Percentiles rank a stretch among this genome's conserved stretches.
Conservation (phyloP, 2,113 vertebrate genomes). For the Ibidorhyncha struthersii region DNA sequence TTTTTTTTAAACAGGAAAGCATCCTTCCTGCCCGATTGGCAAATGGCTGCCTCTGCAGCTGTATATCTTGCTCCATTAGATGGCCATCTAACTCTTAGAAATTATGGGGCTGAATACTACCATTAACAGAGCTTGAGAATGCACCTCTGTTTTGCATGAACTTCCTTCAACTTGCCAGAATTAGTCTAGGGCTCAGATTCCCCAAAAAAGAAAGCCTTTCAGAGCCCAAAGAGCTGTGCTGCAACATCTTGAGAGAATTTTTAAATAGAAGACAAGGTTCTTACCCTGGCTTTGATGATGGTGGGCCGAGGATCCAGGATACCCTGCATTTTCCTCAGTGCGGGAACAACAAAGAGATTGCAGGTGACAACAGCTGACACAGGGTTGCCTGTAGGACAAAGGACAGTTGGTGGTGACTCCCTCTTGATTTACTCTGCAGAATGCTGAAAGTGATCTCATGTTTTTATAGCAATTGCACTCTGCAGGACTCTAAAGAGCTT, state of each 20-base stretch:
- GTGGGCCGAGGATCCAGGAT: constrained; percentile 98
- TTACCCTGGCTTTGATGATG: constrained; percentile 99
- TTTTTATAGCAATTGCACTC: not conserved
- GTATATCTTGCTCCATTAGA: not conserved
- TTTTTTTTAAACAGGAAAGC: not conserved
- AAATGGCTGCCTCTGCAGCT: not conserved
- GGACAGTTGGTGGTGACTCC: not conserved
- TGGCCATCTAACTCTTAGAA: not conserved
- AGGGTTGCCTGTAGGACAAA: constrained; percentile 87
- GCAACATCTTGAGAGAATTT: not conserved
- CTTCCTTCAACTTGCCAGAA: not conserved
- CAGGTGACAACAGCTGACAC: constrained; percentile 99
- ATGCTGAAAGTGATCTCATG: not conserved
- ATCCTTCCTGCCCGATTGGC: not conserved
- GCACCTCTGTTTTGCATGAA: not conserved
- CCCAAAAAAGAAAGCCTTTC: not conserved
- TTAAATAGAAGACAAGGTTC: not conserved
- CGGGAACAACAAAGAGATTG: constrained; percentile 99
- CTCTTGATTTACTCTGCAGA: not conserved
- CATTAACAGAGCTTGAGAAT: not conserved
- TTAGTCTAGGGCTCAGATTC: not conserved
- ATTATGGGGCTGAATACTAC: not conserved
- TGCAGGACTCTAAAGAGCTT: not conserved
- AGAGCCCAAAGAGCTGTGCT: not conserved
- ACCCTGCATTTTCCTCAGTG: constrained; percentile 99